Evolutionary conservation across 2,888 invertebrate species (phyloP), one percentile per base, ranked within the genome.

Genomic region (Hydroisotoma schaefferi): DNA sequence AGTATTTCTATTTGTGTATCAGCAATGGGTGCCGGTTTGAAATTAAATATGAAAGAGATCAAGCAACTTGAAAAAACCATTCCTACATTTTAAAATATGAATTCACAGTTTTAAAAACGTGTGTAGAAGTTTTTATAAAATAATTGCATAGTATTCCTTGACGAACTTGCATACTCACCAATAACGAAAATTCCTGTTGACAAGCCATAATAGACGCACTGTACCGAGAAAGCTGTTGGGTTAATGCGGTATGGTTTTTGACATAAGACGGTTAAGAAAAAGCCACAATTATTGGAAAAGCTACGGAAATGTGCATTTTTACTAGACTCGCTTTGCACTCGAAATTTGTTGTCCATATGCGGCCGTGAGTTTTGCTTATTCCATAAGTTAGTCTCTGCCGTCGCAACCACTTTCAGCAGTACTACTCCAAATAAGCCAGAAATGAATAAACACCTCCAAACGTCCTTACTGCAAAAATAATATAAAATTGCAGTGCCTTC

Each of bases 181-280:
- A 65, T 18, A 25, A 62, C 47, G 26, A 55, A 59, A 6, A 58
- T 46, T 20, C 48, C 33, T 15, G 63, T 10, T 18, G 61, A 52
- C 2, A 52, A 29, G 20, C 49, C 56, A 37, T 55, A 38, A 22
- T 47, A 61, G n/a, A 61, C 56, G 26, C 38, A 61, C 29, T 59
- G 58, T 4, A 63, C 18, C 0, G 59, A 8, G 5, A 47, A 43
- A 12, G 56, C 20, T 20, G 52, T 59, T 22, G 65, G 67, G 5
- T 46, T 12, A 55, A 49, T 49, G 22, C 51, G 33, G 27, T 58
- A 63, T 15, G 67, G 56, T 22, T 61, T 67, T 28, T 67, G 67
- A 47, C 58, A 61, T 1, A 63, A 29, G 10, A 54, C 27, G 3
- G 58, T 59, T n/a, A 47, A 22, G 2, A 61, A 2, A 29, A 63